These are phyloP conservation scores for Bothrops jararaca DNA, from an alignment of 2,113 vertebrate genomes.

Conservation along the genomic window DNA sequence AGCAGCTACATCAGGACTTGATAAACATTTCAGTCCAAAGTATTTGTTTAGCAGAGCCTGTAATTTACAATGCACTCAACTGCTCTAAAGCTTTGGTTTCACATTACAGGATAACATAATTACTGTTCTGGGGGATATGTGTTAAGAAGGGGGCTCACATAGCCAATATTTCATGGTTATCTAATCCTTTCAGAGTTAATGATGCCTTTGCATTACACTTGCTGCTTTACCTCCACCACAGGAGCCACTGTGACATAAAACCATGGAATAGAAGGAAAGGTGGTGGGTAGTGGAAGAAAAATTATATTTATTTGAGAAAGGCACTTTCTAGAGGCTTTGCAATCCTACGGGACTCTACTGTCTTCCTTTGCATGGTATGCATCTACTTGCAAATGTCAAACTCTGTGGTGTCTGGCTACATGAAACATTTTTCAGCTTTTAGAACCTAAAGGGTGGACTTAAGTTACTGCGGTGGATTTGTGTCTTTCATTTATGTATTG, in stretches of 20 bases:
- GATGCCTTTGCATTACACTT: conserved; percentile 27
- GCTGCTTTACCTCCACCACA: conserved; percentile 27
- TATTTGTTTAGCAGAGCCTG: conserved; percentile 60
- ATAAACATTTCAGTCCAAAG: conserved; percentile 66
- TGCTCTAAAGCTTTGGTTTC: conserved; percentile 65
- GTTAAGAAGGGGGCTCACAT: neutral
- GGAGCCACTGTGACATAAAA: neutral
- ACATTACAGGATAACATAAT: conserved; percentile 62
- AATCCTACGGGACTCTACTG: neutral
- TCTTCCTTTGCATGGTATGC: neutral
- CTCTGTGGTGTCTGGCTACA: too few species aligned
- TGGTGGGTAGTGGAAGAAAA: neutral
- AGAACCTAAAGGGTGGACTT: neutral
- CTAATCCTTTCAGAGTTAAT: conserved; percentile 43
- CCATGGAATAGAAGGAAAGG: neutral
- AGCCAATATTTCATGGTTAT: conserved; percentile 45
- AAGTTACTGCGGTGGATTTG: neutral
- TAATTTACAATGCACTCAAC: conserved; percentile 58
- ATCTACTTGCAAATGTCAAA: neutral
- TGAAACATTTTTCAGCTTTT: neutral
- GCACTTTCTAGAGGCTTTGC: neutral
- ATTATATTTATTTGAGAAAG: neutral
- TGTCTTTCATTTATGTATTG: neutral
- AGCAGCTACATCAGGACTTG: conserved; percentile 61
- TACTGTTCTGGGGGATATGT: conserved; percentile 37